phyloP scores from a whole-genome alignment of 2,113 vertebrate genomes.

The Eulemur macaco region DNA sequence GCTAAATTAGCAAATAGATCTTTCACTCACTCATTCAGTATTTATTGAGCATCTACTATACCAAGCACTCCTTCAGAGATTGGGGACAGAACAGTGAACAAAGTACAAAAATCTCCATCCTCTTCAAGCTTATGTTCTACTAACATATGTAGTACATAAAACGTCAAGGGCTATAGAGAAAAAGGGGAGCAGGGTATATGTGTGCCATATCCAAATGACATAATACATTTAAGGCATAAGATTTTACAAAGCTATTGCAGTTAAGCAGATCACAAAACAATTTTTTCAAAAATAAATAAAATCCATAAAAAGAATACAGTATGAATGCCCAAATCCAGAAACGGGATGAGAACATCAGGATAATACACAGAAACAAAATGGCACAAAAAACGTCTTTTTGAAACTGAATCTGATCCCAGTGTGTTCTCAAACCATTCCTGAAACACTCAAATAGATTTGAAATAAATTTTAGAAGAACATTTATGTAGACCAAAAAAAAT shows the following conservation, averaged over 20 bases:
- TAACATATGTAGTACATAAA: not conserved
- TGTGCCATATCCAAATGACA: not conserved
- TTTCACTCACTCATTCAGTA: not conserved
- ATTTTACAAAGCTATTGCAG: not conserved
- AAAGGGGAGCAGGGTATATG: not conserved
- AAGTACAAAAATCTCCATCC: not conserved
- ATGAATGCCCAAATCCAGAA: not conserved
- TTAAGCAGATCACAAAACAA: not conserved
- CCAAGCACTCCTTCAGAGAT: not conserved
- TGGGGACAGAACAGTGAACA: not conserved
- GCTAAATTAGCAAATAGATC: not conserved
- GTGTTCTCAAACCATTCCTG: not conserved
- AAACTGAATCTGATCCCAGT: not conserved
- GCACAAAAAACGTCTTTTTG: not conserved
- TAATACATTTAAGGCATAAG: not conserved
- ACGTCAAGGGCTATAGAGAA: not conserved
- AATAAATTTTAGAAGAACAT: not conserved
- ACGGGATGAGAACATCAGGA: not conserved
- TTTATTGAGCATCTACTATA: not conserved
- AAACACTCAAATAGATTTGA: not conserved
- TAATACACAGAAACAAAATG: not conserved
- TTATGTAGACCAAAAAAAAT: not conserved
- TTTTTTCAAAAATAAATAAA: not conserved
- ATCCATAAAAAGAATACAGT: not conserved
- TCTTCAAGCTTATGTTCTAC: not conserved